Percentiles rank a stretch among this genome's conserved stretches.
Conservation (phyloP, 2,888 invertebrate genomes). For the Drosophila cognata region DNA sequence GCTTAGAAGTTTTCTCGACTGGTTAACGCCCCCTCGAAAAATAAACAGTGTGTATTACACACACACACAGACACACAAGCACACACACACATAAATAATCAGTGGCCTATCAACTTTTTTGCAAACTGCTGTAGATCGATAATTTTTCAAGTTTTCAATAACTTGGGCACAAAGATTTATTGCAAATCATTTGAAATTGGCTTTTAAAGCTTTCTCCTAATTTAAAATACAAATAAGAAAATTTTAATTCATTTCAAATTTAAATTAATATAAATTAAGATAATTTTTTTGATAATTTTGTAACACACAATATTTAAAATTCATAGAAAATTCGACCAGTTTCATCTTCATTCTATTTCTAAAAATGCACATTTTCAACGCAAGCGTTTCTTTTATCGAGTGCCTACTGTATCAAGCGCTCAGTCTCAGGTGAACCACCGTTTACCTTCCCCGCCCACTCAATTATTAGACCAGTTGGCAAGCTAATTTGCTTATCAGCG, state of each 20-base stretch:
- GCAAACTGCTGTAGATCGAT: background rate
- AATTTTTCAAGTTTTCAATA: background rate
- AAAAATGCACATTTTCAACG: background rate
- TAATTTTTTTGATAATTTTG: no score
- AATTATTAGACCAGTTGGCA: slow-evolving; percentile 72
- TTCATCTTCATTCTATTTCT: background rate
- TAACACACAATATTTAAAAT: background rate
- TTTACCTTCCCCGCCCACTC: slow-evolving; percentile 20
- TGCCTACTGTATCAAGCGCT: background rate
- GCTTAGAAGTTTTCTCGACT: slow-evolving; percentile 68
- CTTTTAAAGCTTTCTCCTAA: background rate
- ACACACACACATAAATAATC: background rate
- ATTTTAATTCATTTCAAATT: background rate
- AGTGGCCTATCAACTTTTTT: background rate
- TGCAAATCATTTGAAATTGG: background rate
- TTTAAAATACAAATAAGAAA: background rate
- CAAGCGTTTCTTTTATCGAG: background rate
- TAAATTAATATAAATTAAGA: background rate
- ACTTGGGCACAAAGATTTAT: background rate
- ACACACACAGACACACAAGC: background rate
- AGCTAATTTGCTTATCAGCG: slow-evolving; percentile 77
- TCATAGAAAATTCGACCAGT: background rate
- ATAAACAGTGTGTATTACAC: background rate
- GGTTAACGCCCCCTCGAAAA: slow-evolving; percentile 44
- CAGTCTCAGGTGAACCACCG: slow-evolving; percentile 25